phyloP scores from a whole-genome alignment of 2,888 invertebrate species.

The Campoletis raptor region DNA sequence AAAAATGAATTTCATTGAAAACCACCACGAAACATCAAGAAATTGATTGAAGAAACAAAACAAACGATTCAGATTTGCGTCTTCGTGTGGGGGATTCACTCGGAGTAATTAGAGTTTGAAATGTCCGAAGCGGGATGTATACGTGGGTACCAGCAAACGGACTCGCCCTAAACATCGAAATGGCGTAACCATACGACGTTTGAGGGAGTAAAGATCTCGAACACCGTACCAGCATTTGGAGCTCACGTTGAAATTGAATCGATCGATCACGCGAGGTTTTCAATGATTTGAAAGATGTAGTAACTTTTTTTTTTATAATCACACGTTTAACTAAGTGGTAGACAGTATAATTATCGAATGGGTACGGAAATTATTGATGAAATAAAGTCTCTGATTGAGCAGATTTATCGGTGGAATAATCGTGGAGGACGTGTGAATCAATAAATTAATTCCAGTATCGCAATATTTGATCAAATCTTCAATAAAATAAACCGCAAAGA shows the following conservation, averaged over 20 bases:
- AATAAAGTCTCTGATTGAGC: not conserved
- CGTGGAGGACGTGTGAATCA: not conserved
- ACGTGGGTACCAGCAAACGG: slow-evolving; percentile 39
- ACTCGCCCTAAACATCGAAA: slow-evolving; percentile 58
- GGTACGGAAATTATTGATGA: not conserved
- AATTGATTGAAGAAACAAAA: not conserved
- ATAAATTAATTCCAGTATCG: not conserved
- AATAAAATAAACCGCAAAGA: not conserved
- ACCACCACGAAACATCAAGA: not conserved
- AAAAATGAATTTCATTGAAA: not conserved
- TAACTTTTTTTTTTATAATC: not conserved
- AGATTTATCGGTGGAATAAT: not conserved
- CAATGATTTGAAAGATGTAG: not conserved
- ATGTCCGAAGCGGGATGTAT: not conserved
- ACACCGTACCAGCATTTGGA: not conserved
- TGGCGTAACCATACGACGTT: slow-evolving; percentile 57
- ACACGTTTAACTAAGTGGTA: not conserved
- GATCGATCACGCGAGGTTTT: slow-evolving; percentile 27
- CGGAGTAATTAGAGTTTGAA: slow-evolving; percentile 31
- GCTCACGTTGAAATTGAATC: slow-evolving; percentile 25
- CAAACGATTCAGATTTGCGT: slow-evolving; percentile 5
- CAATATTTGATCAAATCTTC: not conserved
- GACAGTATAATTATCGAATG: not conserved
- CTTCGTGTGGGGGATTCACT: not conserved
- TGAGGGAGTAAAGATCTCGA: not conserved